Evolutionary conservation across 2,888 invertebrate species (phyloP).

Genomic region (Tachina lurida): DNA sequence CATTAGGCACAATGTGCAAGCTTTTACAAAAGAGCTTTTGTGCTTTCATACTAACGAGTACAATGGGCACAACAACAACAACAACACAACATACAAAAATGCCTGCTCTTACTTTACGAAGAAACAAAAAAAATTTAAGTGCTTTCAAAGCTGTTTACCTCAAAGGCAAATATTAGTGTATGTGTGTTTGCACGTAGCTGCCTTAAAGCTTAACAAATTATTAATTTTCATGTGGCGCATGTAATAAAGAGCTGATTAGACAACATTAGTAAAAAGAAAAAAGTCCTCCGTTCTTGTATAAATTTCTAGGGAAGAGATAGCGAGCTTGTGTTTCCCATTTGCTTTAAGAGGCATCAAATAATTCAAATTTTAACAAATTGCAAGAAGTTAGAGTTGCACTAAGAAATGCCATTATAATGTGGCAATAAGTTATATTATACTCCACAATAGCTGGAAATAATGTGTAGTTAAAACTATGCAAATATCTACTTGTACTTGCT

Average conservation of each 20-base stretch:
- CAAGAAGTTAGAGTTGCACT: background rate
- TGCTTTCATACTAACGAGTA: too few relatives aligned
- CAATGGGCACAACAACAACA: too few relatives aligned
- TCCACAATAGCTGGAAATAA: slow-evolving; percentile 3
- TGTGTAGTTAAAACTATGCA: background rate
- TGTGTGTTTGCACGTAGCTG: background rate
- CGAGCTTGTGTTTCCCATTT: background rate
- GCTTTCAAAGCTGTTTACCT: too few relatives aligned
- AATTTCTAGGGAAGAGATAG: background rate
- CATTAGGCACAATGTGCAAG: too few relatives aligned
- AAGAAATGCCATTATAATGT: background rate
- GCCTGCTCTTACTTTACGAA: too few relatives aligned
- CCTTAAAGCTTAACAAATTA: slow-evolving; percentile 3
- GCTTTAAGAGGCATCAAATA: background rate
- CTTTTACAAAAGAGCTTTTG: too few relatives aligned
- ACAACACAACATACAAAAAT: too few relatives aligned
- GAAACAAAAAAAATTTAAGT: too few relatives aligned
- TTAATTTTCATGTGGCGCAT: background rate
- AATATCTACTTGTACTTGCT: slow-evolving; percentile 5
- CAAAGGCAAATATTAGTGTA: too few relatives aligned
- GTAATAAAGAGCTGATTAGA: background rate
- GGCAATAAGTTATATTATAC: slow-evolving; percentile 6
- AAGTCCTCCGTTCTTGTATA: background rate
- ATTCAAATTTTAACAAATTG: slow-evolving; percentile 4
- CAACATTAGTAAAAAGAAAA: background rate